A percentile compares a stretch with the other conserved stretches of the same genome.
phyloP scores from a whole-genome alignment of 2,888 invertebrate genomes.

The Autographa gamma region DNA sequence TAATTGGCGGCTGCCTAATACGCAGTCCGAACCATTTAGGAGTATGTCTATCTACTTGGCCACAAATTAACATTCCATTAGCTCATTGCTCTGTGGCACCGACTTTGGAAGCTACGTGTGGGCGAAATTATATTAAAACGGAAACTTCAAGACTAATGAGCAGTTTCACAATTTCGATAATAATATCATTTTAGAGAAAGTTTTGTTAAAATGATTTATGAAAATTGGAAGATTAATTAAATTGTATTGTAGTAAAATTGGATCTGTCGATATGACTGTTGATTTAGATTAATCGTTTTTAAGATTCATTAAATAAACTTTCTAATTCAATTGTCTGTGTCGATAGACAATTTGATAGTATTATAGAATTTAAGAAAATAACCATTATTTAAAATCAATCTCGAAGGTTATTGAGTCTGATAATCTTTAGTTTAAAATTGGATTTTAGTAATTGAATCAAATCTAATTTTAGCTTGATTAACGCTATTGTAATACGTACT shows the following conservation, averaged over 20 bases:
- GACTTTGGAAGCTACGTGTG: constrained; percentile 41
- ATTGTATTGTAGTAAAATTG: constrained; percentile 28
- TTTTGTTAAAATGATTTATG: constrained; percentile 46
- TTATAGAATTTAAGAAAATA: not conserved
- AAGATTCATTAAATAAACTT: not conserved
- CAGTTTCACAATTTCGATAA: constrained; percentile 43
- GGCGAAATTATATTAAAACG: constrained; percentile 44
- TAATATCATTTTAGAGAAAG: constrained; percentile 46
- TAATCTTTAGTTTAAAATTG: too few relatives aligned
- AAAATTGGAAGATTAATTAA: constrained; percentile 28
- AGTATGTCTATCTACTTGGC: not conserved
- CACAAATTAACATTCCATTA: constrained; percentile 3
- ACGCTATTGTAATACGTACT: too few relatives aligned
- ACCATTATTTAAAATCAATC: not conserved
- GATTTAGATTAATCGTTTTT: constrained; percentile 32
- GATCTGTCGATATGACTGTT: constrained; percentile 16
- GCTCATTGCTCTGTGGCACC: constrained; percentile 15
- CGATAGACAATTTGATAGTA: not conserved
- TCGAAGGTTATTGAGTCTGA: not conserved
- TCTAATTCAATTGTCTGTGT: not conserved
- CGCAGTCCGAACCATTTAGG: not conserved
- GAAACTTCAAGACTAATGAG: constrained; percentile 48
- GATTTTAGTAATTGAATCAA: too few relatives aligned
- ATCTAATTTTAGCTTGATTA: too few relatives aligned
- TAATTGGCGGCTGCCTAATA: not conserved